Base-by-base conservation (phyloP, 2,113 vertebrate species). In the Semnornis frantzii region DNA sequence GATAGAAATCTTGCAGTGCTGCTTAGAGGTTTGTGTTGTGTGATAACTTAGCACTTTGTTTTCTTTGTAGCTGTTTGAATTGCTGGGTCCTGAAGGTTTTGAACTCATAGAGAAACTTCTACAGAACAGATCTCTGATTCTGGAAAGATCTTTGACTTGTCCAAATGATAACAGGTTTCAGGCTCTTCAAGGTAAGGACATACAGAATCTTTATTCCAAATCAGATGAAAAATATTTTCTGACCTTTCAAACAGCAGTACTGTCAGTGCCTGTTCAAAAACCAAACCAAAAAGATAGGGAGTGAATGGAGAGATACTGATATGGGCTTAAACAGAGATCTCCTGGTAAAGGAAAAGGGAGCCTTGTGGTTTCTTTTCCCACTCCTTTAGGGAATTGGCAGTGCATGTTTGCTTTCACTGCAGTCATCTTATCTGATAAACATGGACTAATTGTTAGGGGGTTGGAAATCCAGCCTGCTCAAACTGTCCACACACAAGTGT, bases 101-200 rank as follows among this genome's bases (percentile, higher is more conserved):
- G 98, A 99, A 96, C 98, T 99, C 93, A 99, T 99, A 97, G 99
- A 98, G 89, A 98, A 98, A 63, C 98, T 99, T 9, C 98, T 99
- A 25, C 99, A 99, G 95, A 98, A 97, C 39, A 98, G 99, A 97
- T 92, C 96, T 48, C 90, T 96, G 70, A 99, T 99, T 92, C 97
- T 99, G 77, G 98, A 98, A 92, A 98, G 95, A 66, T 98, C 98
- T 91, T 97, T 98, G 76, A 91, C 96, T 89, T 94, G 95, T 79
- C 92, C 98, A 74, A 93, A 96, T 92, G 98, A 99, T 90, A 96
- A 96, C 87, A 98, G 97, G 75, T 94, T 97, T 46, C 97, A 98
- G 55, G 94, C 71, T 96, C 95, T 98, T 76, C 97, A 98, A 97
- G 99, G 99, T 99, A 98, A 97, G 97, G 80, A 21, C 65, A 17